phyloP scores from a whole-genome alignment of 2,797 vertebrate genomes.

The Threskiornis aethiopicus region DNA sequence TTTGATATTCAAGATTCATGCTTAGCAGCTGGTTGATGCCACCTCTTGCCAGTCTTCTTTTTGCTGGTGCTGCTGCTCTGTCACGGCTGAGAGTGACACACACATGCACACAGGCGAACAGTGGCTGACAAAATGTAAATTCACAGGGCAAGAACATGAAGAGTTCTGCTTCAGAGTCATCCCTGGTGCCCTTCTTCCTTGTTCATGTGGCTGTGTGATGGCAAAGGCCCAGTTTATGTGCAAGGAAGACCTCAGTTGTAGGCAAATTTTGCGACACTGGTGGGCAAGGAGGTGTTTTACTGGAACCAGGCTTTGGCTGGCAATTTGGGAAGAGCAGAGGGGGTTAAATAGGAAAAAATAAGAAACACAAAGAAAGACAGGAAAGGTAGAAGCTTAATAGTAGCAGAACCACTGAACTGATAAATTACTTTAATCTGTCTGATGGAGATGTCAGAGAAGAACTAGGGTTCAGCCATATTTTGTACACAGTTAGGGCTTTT shows the following conservation, averaged over 20 bases:
- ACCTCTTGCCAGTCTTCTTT: not conserved
- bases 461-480: not conserved
- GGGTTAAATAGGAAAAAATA: not conserved
- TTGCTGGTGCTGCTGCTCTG: not conserved
- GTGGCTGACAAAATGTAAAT: not conserved
- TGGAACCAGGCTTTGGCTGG: not conserved
- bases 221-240: not conserved
- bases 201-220: not conserved
- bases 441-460: not conserved
- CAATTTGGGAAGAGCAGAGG: not conserved
- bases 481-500: not conserved
- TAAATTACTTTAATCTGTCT: not conserved
- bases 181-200: not conserved
- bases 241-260: not conserved
- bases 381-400: not conserved
- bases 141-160: not conserved
- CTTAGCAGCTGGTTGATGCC: not conserved
- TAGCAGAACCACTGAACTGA: not conserved
- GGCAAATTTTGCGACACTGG: not conserved
- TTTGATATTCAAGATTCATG: not conserved
- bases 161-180: not conserved
- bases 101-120: accelerated
- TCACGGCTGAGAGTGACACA: not conserved
- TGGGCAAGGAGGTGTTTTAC: not conserved
- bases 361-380: not conserved